phyloP scores from a whole-genome alignment of 1,140 invertebrate species.

The Scylla paramamosain region DNA sequence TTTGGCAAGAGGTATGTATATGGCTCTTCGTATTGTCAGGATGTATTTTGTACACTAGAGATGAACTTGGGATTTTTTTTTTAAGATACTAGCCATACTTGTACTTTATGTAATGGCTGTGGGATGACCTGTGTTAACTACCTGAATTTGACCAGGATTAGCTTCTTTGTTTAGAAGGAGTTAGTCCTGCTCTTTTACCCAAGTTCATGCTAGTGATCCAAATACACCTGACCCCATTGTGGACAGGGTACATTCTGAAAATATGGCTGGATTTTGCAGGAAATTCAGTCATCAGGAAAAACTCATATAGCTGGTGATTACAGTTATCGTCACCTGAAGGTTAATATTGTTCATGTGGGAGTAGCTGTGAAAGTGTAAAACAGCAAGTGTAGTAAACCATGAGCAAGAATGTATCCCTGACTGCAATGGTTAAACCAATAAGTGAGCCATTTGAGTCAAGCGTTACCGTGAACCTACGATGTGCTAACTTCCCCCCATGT shows the following conservation, averaged over 20 bases:
- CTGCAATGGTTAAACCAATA: neutral
- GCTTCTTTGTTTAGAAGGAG: neutral
- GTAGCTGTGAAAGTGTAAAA: neutral
- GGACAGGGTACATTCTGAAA: neutral
- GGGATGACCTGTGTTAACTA: too few relatives aligned
- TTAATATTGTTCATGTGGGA: too few relatives aligned
- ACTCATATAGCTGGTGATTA: too few relatives aligned
- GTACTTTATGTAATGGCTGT: neutral
- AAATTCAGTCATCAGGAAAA: neutral
- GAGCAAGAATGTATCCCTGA: neutral
- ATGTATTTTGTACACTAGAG: neutral
- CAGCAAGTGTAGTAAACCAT: neutral
- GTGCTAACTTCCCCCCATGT: conserved; percentile 11
- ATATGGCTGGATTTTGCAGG: neutral
- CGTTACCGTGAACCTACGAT: neutral
- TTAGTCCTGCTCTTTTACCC: neutral
- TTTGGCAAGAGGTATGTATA: conserved; percentile 71
- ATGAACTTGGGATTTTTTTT: neutral
- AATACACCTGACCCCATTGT: neutral
- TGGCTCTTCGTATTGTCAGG: neutral
- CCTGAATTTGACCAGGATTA: too few relatives aligned
- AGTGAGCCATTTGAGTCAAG: neutral
- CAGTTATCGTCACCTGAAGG: too few relatives aligned
- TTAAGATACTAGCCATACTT: neutral
- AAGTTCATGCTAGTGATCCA: neutral